These are phyloP conservation scores for Campylomormyrus tamandua DNA, from an alignment of 2,113 vertebrate genomes.

Conservation along the genomic window DNA sequence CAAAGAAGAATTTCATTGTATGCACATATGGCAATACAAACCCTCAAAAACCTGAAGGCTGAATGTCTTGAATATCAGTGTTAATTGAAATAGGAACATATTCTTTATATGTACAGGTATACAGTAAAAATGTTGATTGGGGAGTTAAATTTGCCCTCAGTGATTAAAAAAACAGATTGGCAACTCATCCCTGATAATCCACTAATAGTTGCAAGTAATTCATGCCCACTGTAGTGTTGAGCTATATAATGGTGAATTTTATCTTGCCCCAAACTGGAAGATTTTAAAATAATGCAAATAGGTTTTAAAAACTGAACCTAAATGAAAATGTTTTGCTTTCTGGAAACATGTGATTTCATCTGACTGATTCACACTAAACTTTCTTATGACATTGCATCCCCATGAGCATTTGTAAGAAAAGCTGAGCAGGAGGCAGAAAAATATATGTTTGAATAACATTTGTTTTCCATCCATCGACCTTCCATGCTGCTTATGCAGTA, in stretches of 20 bases:
- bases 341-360: background rate
- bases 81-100: background rate
- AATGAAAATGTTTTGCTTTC: background rate
- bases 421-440: background rate
- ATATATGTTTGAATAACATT: background rate
- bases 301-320: background rate
- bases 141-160: background rate
- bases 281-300: background rate
- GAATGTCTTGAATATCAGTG: background rate
- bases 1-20: background rate
- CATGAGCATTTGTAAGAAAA: background rate
- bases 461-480: background rate
- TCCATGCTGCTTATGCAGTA: background rate
- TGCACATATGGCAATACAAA: background rate
- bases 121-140: background rate
- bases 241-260: background rate
- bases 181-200: background rate
- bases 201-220: background rate
- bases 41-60: background rate
- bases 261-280: background rate
- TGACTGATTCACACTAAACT: background rate
- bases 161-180: background rate
- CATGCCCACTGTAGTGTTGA: background rate
- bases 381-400: background rate
- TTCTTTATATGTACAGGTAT: background rate